A percentile compares a stretch with the other conserved stretches of the same genome.
Evolutionary conservation across 2,797 vertebrate species (phyloP).

Genomic region (Siniperca scherzeri): DNA sequence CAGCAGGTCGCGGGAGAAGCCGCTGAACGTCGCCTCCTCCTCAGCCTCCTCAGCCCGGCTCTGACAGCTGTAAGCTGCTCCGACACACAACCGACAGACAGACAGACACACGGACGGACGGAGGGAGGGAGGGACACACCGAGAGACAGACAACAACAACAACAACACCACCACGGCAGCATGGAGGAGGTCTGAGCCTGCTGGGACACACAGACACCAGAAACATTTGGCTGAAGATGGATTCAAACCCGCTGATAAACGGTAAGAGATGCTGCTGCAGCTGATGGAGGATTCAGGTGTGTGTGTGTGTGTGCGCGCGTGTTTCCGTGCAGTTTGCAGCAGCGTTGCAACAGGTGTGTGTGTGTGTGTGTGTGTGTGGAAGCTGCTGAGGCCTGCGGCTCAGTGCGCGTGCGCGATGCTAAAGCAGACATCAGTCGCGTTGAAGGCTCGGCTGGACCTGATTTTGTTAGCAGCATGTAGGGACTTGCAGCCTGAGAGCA

Average conservation of each 20-base stretch:
- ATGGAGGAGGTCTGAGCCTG: conserved; percentile 58
- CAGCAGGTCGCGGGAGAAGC: conserved; percentile 63
- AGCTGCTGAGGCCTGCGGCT: conserved; percentile 43
- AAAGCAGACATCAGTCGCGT: too few relatives aligned
- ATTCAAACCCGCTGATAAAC: conserved; percentile 84
- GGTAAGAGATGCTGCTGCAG: conserved; percentile 74
- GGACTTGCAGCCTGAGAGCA: too few relatives aligned
- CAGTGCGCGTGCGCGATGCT: conserved; percentile 1
- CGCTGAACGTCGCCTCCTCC: conserved; percentile 50
- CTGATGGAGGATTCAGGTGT: not conserved
- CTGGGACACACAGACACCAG: conserved; percentile 5
- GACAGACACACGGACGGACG: not conserved
- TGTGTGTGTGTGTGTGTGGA: conserved; percentile 41
- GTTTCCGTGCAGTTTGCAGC: conserved; percentile 25
- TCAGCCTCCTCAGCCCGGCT: conserved; percentile 48
- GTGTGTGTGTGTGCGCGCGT: conserved; percentile 6
- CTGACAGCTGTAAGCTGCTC: conserved; percentile 59
- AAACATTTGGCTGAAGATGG: conserved; percentile 74
- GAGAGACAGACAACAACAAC: not conserved
- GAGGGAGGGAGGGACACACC: not conserved
- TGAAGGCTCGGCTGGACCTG: too few relatives aligned
- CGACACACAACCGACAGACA: not conserved
- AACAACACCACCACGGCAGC: conserved; percentile 4
- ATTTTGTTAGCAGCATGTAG: too few relatives aligned
- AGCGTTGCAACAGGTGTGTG: conserved; percentile 67